Evolutionary conservation across 2,888 invertebrate genomes (phyloP).

Genomic region (Ischnura elegans): DNA sequence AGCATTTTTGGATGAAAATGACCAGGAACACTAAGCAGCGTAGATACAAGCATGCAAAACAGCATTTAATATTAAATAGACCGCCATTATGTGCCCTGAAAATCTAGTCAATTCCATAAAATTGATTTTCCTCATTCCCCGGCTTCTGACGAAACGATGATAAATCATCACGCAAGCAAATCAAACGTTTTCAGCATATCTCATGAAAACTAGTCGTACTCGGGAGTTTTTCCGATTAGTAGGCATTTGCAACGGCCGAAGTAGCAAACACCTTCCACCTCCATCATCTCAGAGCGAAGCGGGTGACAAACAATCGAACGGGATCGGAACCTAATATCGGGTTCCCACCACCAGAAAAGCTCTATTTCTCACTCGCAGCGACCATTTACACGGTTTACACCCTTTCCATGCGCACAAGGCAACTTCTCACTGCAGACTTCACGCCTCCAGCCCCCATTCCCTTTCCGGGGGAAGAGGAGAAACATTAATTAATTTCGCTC

Average conservation of each 20-base stretch:
- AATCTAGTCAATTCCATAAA: not conserved
- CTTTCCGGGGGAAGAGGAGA: slow-evolving; percentile 44
- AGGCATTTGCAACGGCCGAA: not conserved
- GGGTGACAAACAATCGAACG: not conserved
- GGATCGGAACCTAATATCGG: not conserved
- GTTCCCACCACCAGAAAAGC: not conserved
- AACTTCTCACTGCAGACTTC: not conserved
- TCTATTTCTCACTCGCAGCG: not conserved
- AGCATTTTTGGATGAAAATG: too few relatives aligned
- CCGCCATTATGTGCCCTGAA: too few relatives aligned
- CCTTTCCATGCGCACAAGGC: not conserved
- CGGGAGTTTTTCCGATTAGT: slow-evolving; percentile 8
- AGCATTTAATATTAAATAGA: not conserved
- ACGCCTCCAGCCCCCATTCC: too few relatives aligned
- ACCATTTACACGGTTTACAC: not conserved
- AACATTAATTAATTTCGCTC: slow-evolving; percentile 62
- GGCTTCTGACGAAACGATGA: not conserved
- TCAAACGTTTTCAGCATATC: not conserved
- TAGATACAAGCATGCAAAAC: not conserved
- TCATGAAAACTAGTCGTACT: not conserved
- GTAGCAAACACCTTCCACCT: not conserved
- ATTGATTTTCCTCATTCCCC: not conserved
- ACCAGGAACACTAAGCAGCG: too few relatives aligned
- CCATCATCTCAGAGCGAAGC: not conserved
- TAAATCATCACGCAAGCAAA: slow-evolving; percentile 13